Conservation (phyloP, 2,797 vertebrate genomes). For the Microchirus variegatus region DNA sequence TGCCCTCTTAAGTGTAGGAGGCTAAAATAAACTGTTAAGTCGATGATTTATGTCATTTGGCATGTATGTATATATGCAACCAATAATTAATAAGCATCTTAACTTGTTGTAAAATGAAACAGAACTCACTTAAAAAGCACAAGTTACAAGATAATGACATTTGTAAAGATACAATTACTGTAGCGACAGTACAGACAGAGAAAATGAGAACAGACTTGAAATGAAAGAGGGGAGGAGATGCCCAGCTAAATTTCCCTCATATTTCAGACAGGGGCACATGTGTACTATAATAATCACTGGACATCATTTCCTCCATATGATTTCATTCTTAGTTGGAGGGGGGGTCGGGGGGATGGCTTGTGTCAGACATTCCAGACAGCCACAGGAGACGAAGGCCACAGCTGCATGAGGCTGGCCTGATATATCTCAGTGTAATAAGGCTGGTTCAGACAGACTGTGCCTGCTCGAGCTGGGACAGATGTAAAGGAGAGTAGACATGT, state of each 20-base stretch:
- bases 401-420: conserved; percentile 61
- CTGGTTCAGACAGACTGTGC: conserved; percentile 49
- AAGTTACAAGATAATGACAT: not conserved
- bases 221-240: not conserved
- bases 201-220: conserved; percentile 11
- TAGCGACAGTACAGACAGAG: not conserved
- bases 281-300: conserved; percentile 12
- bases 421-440: conserved; percentile 59
- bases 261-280: conserved; percentile 17
- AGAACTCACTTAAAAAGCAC: too few relatives aligned
- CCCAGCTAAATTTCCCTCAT: conserved; percentile 10
- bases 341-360: conserved; percentile 17
- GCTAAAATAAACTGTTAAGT: conserved; percentile 11
- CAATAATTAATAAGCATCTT: not conserved
- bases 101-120: not conserved
- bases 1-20: conserved; percentile 31
- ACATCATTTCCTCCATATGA: conserved; percentile 44
- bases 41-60: not conserved
- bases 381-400: conserved; percentile 67
- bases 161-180: not conserved
- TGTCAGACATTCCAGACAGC: conserved; percentile 61
- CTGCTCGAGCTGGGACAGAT: conserved; percentile 49
- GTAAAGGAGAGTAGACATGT: conserved; percentile 32
- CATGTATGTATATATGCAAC: not conserved
- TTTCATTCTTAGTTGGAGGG: conserved; percentile 44